phyloP scores from a whole-genome alignment of 2,797 vertebrate species.

The Lithobates pipiens region DNA sequence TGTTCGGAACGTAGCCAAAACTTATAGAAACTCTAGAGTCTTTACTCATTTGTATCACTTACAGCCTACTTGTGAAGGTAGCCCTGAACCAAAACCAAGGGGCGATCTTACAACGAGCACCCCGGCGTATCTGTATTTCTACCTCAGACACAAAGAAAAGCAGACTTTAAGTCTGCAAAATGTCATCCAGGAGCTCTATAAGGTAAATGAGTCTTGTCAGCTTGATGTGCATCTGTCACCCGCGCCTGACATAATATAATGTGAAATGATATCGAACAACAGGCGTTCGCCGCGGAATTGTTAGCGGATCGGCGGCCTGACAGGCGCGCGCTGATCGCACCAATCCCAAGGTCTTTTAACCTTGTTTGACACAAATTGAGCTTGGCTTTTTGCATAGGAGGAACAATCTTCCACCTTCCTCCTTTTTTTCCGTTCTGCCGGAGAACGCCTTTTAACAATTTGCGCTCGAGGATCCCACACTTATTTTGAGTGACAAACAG shows the following conservation, averaged over 20 bases:
- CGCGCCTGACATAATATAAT: slow-evolving; percentile 92
- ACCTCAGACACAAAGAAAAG: slow-evolving; percentile 81
- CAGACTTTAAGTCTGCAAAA: slow-evolving; percentile 87
- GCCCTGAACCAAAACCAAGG: not conserved
- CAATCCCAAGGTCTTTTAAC: slow-evolving; percentile 97
- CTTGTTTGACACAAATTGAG: slow-evolving; percentile 98
- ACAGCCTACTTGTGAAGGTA: not conserved
- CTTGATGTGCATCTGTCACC: slow-evolving; percentile 88
- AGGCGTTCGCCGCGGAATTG: slow-evolving; percentile 93
- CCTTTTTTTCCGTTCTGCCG: slow-evolving; percentile 81
- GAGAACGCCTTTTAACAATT: slow-evolving; percentile 90
- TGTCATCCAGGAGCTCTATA: slow-evolving; percentile 87
- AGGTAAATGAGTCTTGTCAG: slow-evolving; percentile 94
- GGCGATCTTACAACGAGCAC: slow-evolving; percentile 5
- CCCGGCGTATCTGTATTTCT: slow-evolving; percentile 74
- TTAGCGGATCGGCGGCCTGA: slow-evolving; percentile 93
- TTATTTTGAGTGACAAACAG: slow-evolving; percentile 86
- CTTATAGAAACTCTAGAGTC: not conserved
- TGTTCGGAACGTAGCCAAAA: no score
- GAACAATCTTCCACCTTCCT: slow-evolving; percentile 80
- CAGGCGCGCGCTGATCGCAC: slow-evolving; percentile 97
- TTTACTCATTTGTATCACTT: not conserved
- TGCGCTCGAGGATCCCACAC: slow-evolving; percentile 81
- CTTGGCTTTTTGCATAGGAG: slow-evolving; percentile 86
- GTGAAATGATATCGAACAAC: slow-evolving; percentile 98